A percentile compares a stretch with the other conserved stretches of the same genome.
Evolutionary conservation across 2,888 invertebrate species (phyloP).

Genomic region (Andrena camellia): DNA sequence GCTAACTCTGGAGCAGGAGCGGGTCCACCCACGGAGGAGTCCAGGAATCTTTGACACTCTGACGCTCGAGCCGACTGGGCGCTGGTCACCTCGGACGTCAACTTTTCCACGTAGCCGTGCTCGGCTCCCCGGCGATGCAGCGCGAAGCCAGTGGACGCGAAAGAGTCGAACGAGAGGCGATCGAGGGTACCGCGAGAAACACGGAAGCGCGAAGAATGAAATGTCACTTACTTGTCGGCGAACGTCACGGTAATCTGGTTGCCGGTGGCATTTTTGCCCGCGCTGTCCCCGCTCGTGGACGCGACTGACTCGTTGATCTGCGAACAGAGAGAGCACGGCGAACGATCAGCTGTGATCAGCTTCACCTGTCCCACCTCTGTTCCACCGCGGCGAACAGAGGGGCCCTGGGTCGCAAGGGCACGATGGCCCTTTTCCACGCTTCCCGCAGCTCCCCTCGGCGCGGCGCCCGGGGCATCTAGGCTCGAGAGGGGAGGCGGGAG

Average conservation of each 20-base stretch:
- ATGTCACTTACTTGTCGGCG: constrained; percentile 79
- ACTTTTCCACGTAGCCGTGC: no score
- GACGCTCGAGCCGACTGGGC: no score
- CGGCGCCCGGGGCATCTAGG: neutral
- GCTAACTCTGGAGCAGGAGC: no score
- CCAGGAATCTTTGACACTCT: no score
- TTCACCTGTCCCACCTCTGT: constrained; percentile 14
- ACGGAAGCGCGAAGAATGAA: constrained; percentile 24
- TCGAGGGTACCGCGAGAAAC: neutral
- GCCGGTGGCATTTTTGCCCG: constrained; percentile 81
- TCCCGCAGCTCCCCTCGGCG: neutral
- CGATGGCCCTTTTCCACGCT: neutral
- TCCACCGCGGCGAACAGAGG: constrained; percentile 15
- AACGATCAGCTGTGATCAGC: constrained; percentile 42
- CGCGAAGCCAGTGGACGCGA: no score
- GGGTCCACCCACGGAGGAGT: no score
- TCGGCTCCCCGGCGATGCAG: no score
- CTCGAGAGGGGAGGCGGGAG: constrained; percentile 28
- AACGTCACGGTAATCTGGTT: constrained; percentile 83
- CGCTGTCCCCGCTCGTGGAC: constrained; percentile 84
- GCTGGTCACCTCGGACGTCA: no score
- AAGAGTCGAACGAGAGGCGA: no score
- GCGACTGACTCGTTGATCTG: constrained; percentile 85
- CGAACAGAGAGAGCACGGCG: constrained; percentile 15
- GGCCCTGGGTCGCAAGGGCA: neutral